Percentiles rank a stretch among this genome's conserved stretches.
phyloP scores from a whole-genome alignment of 2,888 invertebrate species.

The Diachrysia chrysitis region DNA sequence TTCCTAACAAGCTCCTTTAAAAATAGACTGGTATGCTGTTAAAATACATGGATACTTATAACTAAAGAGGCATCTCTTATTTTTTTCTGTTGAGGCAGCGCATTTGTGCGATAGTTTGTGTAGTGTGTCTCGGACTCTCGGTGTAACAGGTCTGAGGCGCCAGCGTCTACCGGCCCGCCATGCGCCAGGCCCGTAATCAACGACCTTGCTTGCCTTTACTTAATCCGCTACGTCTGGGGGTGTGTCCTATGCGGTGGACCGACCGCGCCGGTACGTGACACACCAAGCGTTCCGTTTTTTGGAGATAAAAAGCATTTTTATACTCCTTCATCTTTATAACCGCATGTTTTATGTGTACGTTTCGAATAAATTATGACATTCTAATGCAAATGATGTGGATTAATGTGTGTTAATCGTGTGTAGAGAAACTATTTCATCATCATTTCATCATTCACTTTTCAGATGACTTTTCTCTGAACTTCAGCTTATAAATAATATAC shows the following conservation, averaged over 20 bases:
- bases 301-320: constrained; percentile 29
- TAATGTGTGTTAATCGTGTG: not conserved
- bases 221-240: constrained; percentile 61
- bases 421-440: constrained; percentile 1
- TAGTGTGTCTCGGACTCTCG: constrained; percentile 3
- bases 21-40: constrained; percentile 6
- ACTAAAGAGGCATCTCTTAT: not conserved
- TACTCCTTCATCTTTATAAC: constrained; percentile 17
- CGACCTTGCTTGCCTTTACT: constrained; percentile 60
- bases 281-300: constrained; percentile 31
- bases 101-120: constrained; percentile 18
- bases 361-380: not conserved
- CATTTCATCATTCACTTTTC: not conserved
- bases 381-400: not conserved
- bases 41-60: not conserved
- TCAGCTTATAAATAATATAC: not conserved
- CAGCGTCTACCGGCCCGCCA: constrained; percentile 15
- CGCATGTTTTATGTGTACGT: constrained; percentile 10
- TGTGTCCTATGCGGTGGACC: constrained; percentile 59
- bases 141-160: constrained; percentile 43
- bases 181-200: constrained; percentile 45
- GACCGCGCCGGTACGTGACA: constrained; percentile 32
- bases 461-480: not conserved
- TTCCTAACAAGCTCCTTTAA: constrained; percentile 8
- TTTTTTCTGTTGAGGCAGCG: not conserved